These are phyloP conservation scores for Coelopa pilipes DNA, from an alignment of 2,888 invertebrate species.

Conservation along the genomic window DNA sequence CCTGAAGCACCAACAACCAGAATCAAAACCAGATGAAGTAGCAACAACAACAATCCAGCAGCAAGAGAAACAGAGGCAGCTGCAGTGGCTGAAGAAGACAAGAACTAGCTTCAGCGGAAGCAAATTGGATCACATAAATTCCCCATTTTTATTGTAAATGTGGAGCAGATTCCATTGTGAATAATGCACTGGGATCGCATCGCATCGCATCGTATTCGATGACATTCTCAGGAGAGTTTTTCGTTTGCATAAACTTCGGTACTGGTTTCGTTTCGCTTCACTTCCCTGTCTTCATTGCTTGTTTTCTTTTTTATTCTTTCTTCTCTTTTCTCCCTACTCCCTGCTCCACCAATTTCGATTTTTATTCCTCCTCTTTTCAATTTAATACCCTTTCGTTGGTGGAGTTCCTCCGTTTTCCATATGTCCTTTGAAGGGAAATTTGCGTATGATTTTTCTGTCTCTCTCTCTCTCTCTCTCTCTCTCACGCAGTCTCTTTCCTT, in stretches of 20 bases:
- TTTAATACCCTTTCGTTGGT: too few relatives aligned
- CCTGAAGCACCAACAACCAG: too few relatives aligned
- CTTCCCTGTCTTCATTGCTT: neutral
- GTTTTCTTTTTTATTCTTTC: neutral
- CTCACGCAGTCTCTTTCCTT: neutral
- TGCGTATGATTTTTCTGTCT: neutral
- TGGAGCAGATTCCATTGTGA: constrained; percentile 32
- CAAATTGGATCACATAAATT: constrained; percentile 37
- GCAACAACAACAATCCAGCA: neutral
- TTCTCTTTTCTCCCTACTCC: too few relatives aligned
- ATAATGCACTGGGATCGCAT: constrained; percentile 27
- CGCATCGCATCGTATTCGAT: constrained; percentile 24
- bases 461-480: neutral
- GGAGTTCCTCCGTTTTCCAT: too few relatives aligned
- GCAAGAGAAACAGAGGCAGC: neutral
- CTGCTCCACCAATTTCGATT: too few relatives aligned
- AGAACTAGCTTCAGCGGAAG: constrained; percentile 46
- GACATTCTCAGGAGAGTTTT: constrained; percentile 25
- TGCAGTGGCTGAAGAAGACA: constrained; percentile 40
- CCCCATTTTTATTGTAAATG: constrained; percentile 25
- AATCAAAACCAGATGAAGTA: too few relatives aligned
- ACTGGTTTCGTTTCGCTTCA: neutral
- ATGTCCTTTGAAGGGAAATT: too few relatives aligned
- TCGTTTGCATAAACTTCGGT: constrained; percentile 23
- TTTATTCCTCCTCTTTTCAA: too few relatives aligned